These are phyloP conservation scores for Saxidomus purpurata DNA, from an alignment of 1,140 invertebrate species.

Conservation along the genomic window DNA sequence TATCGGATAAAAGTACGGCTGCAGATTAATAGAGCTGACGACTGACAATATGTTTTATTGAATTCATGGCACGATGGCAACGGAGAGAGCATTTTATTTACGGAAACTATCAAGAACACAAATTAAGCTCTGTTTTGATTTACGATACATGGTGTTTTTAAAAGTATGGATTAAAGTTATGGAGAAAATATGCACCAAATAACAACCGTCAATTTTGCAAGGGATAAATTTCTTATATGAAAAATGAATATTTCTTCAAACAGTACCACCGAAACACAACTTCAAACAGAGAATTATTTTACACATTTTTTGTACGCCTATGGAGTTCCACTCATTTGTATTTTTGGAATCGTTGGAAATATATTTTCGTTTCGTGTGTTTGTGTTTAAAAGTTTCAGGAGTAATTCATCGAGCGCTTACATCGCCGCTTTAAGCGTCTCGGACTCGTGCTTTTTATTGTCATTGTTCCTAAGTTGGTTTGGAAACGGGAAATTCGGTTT, in stretches of 20 bases:
- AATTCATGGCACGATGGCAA: no score
- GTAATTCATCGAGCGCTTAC: constrained; percentile 89
- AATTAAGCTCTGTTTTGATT: no score
- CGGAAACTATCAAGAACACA: no score
- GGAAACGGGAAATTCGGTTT: constrained; percentile 84
- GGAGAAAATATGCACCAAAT: no score
- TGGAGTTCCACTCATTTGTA: constrained; percentile 88
- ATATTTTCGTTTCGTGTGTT: constrained; percentile 88
- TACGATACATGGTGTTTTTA: no score
- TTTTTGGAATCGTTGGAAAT: constrained; percentile 88
- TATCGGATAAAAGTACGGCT: no score
- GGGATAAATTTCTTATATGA: background rate
- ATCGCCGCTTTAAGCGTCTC: constrained; percentile 88
- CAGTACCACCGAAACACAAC: background rate
- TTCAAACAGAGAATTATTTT: background rate
- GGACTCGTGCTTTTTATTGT: constrained; percentile 88
- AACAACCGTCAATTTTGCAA: no score
- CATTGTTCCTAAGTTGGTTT: constrained; percentile 88
- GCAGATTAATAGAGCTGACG: no score
- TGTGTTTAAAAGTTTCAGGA: constrained; percentile 88
- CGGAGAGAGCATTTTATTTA: no score
- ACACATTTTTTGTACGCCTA: constrained; percentile 86
- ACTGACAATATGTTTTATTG: no score
- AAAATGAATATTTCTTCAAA: constrained; percentile 24
- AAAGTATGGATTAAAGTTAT: no score